phyloP scores from a whole-genome alignment of 2,113 vertebrate species.

The Rhinolophus sinicus region DNA sequence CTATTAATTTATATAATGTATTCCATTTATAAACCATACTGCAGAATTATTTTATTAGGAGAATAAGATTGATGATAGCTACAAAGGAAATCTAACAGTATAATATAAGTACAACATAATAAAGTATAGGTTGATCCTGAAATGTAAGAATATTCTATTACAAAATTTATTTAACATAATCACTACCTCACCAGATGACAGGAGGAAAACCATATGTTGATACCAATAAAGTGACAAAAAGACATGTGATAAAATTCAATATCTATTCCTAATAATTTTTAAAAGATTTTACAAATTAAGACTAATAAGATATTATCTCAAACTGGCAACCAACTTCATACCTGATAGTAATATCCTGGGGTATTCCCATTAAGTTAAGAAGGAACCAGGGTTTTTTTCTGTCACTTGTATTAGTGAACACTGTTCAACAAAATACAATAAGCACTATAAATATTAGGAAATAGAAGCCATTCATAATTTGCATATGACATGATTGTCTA shows the following conservation, averaged over 20 bases:
- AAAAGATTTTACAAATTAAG: slow-evolving; percentile 16
- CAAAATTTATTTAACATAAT: not conserved
- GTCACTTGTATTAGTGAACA: not conserved
- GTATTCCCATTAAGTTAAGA: not conserved
- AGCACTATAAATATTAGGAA: not conserved
- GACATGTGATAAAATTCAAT: not conserved
- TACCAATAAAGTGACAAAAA: not conserved
- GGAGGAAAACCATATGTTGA: not conserved
- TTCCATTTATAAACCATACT: not conserved
- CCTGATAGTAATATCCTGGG: not conserved
- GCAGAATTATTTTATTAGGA: not conserved
- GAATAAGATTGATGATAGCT: not conserved
- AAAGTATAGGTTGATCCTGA: not conserved
- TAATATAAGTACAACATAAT: not conserved
- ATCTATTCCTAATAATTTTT: slow-evolving; percentile 8
- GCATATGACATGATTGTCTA: not conserved
- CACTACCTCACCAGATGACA: not conserved
- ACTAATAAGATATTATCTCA: not conserved
- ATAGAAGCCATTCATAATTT: not conserved
- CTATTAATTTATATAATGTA: not conserved
- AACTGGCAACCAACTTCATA: not conserved
- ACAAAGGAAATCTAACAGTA: slow-evolving; percentile 9
- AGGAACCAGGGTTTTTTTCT: not conserved
- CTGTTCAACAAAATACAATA: not conserved
- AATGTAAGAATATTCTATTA: slow-evolving; percentile 33